These are phyloP conservation scores for Drosophila ohnishii DNA, from an alignment of 1,140 invertebrate genomes.

Conservation along the genomic window DNA sequence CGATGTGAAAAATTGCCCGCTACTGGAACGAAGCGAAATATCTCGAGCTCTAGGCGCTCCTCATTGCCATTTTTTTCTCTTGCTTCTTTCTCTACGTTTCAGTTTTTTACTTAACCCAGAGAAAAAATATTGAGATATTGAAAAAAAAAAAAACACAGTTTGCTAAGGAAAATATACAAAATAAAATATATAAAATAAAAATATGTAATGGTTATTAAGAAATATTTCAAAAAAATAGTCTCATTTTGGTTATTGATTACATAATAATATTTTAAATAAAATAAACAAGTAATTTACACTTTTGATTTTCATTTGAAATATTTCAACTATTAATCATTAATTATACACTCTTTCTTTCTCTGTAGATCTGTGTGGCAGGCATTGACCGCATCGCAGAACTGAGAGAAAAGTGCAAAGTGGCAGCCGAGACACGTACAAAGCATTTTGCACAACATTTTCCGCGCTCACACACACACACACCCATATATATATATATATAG, in stretches of 20 bases:
- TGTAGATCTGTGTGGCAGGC: constrained; percentile 37
- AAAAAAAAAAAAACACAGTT: background rate
- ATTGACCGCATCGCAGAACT: constrained; percentile 54
- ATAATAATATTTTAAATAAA: no score
- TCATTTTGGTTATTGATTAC: background rate
- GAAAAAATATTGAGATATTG: background rate
- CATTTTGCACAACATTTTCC: constrained; percentile 79
- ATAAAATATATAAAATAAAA: background rate
- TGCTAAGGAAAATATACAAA: background rate
- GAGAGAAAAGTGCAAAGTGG: constrained; percentile 53
- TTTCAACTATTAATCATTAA: no score
- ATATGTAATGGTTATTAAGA: no score
- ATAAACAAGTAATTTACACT: background rate
- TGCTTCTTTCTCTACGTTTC: background rate
- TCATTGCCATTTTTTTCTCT: background rate
- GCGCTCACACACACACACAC: constrained; percentile 59
- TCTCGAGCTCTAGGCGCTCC: constrained; percentile 20
- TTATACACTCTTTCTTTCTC: constrained; percentile 6
- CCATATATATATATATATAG: constrained; percentile 4
- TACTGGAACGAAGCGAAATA: constrained; percentile 56
- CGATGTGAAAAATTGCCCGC: constrained; percentile 77
- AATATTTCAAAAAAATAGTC: no score
- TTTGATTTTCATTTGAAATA: background rate
- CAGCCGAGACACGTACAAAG: constrained; percentile 65
- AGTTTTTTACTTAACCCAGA: background rate